Evolutionary conservation across 2,888 invertebrate species (phyloP), one percentile per base, ranked within the genome.

Genomic region (Notocelia uddmanniana): DNA sequence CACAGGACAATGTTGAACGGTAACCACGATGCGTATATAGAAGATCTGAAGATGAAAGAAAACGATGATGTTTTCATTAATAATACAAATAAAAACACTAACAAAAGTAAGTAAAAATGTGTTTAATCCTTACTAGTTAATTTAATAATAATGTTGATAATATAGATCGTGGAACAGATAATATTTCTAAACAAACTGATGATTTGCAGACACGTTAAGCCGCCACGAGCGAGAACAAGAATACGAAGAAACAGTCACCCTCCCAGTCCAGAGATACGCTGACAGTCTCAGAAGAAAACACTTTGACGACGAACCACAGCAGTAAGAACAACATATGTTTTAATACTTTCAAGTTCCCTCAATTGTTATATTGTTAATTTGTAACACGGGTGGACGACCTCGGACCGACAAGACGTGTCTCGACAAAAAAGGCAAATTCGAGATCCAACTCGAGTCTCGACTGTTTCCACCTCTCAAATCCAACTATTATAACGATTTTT

Each of bases 171-270:
- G 19, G 13, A 3, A 13, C 23, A 21, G 15, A 10, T 13, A 37
- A 18, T 31, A 19, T 31, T 34, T 18, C 3, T 2, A 34, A 0
- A 37, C 13, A 45, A 19, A 21, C 13, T 10, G 1, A 19, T 9
- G 9, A 19, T 21, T 63, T 63, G 15, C 37, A 69, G 69, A 57
- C 15, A 57, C 69, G 1, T 76, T 90, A 21, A 91, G 86, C 76
- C 88, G 86, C 3, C 94, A 94, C 57, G 95, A 95, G 81, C 89
- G 94, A 73, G 95, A 95, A 80, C 93, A 94, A 18, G 95, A 95
- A 82, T 95, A 95, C 78, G 95, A 95, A 63, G 95, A 95, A 80
- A 94, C 94, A 19, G 90, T 94, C 8, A 85, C 92, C 3, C 72
- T 90, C 13, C 94, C 94, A n/a, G 94, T 94, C 13, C 95, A 95